phyloP scores from a whole-genome alignment of 1,140 invertebrate genomes.

The Conus ventricosus region DNA sequence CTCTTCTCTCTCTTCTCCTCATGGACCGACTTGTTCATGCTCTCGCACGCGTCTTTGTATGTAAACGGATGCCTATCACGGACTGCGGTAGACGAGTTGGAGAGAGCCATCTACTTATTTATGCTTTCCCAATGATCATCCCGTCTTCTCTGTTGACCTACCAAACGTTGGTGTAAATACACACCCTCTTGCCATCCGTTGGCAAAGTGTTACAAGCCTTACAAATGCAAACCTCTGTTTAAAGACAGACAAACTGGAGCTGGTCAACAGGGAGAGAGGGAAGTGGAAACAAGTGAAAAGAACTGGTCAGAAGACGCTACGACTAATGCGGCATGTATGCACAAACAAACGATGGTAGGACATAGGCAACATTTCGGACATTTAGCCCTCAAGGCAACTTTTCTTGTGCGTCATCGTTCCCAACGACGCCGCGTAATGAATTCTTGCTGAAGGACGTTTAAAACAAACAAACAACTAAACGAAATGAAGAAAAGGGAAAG shows the following conservation, averaged over 20 bases:
- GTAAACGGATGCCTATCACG: neutral
- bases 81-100: neutral
- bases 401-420: too few relatives aligned
- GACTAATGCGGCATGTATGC: too few relatives aligned
- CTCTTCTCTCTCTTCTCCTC: neutral
- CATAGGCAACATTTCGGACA: too few relatives aligned
- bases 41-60: neutral
- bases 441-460: neutral
- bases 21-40: neutral
- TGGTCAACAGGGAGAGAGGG: neutral
- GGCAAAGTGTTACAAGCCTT: conserved; percentile 5
- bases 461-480: neutral
- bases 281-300: neutral
- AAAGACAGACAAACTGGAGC: neutral
- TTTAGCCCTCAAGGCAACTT: too few relatives aligned
- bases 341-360: too few relatives aligned
- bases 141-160: conserved; percentile 20
- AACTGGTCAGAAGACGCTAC: too few relatives aligned
- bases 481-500: neutral
- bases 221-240: conserved; percentile 24
- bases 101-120: conserved; percentile 25
- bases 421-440: too few relatives aligned
- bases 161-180: conserved; percentile 17
- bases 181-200: conserved; percentile 15
- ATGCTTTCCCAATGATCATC: conserved; percentile 7